Evolutionary conservation across 2,888 invertebrate genomes (phyloP).

Genomic region (Limnephilus rhombicus): DNA sequence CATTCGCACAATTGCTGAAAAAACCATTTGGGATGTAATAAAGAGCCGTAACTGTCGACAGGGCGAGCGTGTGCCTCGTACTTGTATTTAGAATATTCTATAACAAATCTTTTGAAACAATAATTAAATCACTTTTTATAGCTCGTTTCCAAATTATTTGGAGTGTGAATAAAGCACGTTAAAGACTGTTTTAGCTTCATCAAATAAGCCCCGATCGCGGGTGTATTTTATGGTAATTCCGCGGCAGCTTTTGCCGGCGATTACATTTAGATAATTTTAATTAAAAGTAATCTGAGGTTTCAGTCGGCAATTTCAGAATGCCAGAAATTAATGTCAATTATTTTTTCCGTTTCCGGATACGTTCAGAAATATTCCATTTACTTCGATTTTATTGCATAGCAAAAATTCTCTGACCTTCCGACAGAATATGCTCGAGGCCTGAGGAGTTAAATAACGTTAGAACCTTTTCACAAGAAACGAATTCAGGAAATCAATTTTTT

Average conservation of each 20-base stretch:
- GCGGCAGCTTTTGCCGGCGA: not conserved
- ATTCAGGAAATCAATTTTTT: not conserved
- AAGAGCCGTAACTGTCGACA: constrained; percentile 2
- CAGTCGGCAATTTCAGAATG: not conserved
- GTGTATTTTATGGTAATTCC: not conserved
- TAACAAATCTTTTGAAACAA: not conserved
- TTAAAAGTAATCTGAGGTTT: not conserved
- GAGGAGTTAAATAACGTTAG: too few species aligned
- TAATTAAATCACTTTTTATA: not conserved
- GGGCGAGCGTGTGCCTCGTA: not conserved
- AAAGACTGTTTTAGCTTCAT: not conserved
- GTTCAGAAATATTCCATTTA: too few species aligned
- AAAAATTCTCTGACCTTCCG: too few species aligned
- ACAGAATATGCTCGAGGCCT: too few species aligned
- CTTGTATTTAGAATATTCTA: not conserved
- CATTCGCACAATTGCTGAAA: not conserved
- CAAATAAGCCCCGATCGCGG: not conserved
- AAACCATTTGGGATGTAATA: not conserved
- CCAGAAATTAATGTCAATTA: not conserved
- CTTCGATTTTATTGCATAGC: too few species aligned
- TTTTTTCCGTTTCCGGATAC: too few species aligned
- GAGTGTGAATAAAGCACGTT: not conserved
- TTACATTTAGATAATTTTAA: not conserved
- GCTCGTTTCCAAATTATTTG: not conserved
- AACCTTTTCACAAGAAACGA: not conserved